These are phyloP conservation scores for Cepaea nemoralis DNA, from an alignment of 1,140 invertebrate genomes.

Conservation along the genomic window DNA sequence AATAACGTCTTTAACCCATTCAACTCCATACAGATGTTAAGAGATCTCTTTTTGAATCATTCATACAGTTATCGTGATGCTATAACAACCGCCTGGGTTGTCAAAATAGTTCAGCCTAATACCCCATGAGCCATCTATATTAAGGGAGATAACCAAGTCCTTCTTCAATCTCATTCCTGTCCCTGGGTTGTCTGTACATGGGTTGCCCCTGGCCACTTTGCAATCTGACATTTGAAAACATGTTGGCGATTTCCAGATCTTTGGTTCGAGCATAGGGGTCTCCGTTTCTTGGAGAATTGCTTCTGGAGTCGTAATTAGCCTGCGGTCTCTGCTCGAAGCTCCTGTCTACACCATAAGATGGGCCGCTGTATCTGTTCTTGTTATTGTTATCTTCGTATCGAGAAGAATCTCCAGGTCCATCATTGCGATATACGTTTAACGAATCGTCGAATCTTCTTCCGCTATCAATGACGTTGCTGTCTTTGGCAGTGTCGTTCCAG, in stretches of 20 bases:
- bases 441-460: background rate
- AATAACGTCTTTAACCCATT: too few relatives aligned
- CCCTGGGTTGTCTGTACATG: constrained; percentile 25
- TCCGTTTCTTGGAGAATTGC: background rate
- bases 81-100: too few relatives aligned
- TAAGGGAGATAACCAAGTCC: constrained; percentile 59
- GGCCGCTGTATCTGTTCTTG: constrained; percentile 27
- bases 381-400: constrained; percentile 22
- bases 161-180: constrained; percentile 55
- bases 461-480: background rate
- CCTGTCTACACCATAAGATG: background rate
- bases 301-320: background rate
- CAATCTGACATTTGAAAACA: constrained; percentile 52
- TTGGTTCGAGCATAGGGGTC: constrained; percentile 31
- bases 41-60: too few relatives aligned
- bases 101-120: too few relatives aligned
- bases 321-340: background rate
- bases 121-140: too few relatives aligned
- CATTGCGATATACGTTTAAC: background rate
- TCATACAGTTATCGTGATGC: too few relatives aligned
- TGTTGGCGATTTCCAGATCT: constrained; percentile 52
- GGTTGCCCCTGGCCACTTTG: background rate
- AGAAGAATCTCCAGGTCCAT: background rate
- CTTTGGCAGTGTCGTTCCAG: constrained; percentile 26
- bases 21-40: too few relatives aligned